Conservation (phyloP, 2,888 invertebrate species). For the Andrena bucephala region DNA sequence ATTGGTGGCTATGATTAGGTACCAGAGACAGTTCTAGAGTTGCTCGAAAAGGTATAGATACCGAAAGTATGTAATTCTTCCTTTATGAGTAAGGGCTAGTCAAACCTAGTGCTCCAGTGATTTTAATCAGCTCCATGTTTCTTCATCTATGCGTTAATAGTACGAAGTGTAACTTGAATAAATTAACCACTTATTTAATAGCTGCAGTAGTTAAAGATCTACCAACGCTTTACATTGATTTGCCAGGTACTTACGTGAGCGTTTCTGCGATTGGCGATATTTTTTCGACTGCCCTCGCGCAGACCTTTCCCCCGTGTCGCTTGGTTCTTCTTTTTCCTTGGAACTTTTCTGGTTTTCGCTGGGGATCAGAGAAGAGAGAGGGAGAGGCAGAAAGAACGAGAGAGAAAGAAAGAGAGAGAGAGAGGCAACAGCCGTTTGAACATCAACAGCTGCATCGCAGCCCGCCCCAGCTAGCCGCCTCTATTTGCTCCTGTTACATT, state of each 20-base stretch:
- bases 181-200: neutral
- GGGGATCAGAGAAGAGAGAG: slow-evolving; percentile 11
- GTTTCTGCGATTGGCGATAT: slow-evolving; percentile 4
- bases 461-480: slow-evolving; percentile 72
- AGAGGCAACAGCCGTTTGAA: slow-evolving; percentile 69
- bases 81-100: no score
- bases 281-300: slow-evolving; percentile 14
- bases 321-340: slow-evolving; percentile 13
- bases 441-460: slow-evolving; percentile 82
- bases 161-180: no score
- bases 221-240: slow-evolving; percentile 1
- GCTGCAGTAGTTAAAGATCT: neutral
- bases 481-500: slow-evolving; percentile 82
- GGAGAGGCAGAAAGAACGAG: neutral
- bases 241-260: slow-evolving; percentile 1
- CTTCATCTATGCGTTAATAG: no score
- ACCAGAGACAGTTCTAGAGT: no score
- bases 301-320: slow-evolving; percentile 19
- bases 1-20: no score
- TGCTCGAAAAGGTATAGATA: no score
- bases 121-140: no score
- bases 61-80: no score
- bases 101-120: no score
- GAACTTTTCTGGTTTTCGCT: slow-evolving; percentile 54
- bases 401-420: slow-evolving; percentile 17